Evolutionary conservation across 1,140 invertebrate genomes (phyloP).

Genomic region (Aphidius ervi): DNA sequence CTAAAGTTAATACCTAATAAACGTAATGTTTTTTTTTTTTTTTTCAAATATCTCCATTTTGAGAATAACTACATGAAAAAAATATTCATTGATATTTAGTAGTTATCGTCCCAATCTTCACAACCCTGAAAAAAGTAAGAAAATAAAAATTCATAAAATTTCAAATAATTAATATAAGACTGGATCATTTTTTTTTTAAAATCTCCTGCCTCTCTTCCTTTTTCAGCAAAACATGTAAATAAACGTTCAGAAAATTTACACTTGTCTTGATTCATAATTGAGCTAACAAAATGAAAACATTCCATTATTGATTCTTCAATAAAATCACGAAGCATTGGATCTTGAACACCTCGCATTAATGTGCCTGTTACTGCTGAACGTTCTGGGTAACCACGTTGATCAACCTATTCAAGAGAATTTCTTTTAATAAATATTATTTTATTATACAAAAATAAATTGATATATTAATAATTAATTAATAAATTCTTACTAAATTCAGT

Average conservation of each 20-base stretch:
- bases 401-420: conserved; percentile 32
- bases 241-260: conserved; percentile 47
- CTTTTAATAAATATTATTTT: too few relatives aligned
- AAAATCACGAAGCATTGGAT: conserved; percentile 44
- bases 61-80: too few relatives aligned
- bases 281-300: conserved; percentile 42
- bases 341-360: conserved; percentile 40
- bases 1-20: too few relatives aligned
- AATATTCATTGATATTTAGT: too few relatives aligned
- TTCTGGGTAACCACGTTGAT: conserved; percentile 45
- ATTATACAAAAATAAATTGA: not conserved
- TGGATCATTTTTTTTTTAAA: not conserved
- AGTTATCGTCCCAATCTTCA: conserved; percentile 42
- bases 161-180: not conserved
- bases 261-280: conserved; percentile 38
- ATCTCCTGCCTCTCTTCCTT: conserved; percentile 41
- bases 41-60: too few relatives aligned
- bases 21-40: too few relatives aligned
- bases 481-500: conserved; percentile 39
- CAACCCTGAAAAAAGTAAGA: conserved; percentile 41
- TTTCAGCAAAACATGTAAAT: conserved; percentile 42
- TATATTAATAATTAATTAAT: not conserved
- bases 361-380: conserved; percentile 34
- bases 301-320: conserved; percentile 44
- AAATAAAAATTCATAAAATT: conserved; percentile 1